These are phyloP conservation scores for Lanius ludovicianus DNA, from an alignment of 2,113 vertebrate genomes.

Conservation along the genomic window DNA sequence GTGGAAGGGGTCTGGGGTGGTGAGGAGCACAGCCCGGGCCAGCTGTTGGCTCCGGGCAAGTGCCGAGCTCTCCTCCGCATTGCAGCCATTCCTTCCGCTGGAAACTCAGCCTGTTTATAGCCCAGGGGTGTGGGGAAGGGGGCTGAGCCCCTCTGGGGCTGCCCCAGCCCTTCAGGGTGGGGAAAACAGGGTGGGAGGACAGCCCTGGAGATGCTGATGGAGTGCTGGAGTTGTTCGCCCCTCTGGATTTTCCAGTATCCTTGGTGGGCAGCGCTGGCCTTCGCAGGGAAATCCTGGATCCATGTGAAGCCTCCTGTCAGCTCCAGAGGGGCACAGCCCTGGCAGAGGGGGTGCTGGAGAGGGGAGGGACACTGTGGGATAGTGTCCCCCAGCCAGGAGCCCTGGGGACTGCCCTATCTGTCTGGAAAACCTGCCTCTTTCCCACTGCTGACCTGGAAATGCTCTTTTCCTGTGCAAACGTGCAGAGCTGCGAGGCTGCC, in stretches of 20 bases:
- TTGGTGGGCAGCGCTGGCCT: fast-evolving
- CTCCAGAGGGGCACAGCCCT: background rate
- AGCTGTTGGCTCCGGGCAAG: slow-evolving; percentile 68
- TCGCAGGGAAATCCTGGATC: background rate
- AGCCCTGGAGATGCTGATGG: background rate
- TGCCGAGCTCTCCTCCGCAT: slow-evolving; percentile 63
- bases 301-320: background rate
- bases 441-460: slow-evolving; percentile 18
- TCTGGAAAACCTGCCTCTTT: background rate
- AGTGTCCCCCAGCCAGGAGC: background rate
- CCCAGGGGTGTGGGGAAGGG: background rate
- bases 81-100: slow-evolving; percentile 71
- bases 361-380: background rate
- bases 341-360: background rate
- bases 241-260: background rate
- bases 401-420: background rate
- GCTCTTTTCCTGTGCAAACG: slow-evolving; percentile 13
- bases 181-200: background rate
- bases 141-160: background rate
- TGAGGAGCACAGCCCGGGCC: slow-evolving; percentile 1
- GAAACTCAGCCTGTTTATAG: slow-evolving; percentile 61
- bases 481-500: background rate
- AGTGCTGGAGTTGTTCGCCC: background rate
- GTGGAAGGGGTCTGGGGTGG: background rate
- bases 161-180: fast-evolving